Conservation (phyloP, 2,797 vertebrate genomes). For the Anomalospiza imberbis region DNA sequence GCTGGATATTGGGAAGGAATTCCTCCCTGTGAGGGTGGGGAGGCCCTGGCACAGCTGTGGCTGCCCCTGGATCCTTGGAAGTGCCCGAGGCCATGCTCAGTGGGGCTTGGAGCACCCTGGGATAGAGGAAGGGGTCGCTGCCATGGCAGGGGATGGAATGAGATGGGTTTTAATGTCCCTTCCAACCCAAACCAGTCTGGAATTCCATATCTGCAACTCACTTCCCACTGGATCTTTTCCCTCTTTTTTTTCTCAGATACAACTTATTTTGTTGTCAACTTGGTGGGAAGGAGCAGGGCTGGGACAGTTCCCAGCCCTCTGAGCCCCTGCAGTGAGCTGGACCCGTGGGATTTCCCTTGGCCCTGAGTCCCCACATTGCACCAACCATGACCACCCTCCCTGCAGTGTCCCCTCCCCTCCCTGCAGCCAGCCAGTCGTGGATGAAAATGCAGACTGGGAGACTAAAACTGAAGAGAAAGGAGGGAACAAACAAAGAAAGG, state of each 20-base stretch:
- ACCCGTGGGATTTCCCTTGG: background rate
- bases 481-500: background rate
- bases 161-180: background rate
- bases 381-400: background rate
- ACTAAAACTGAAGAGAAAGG: background rate
- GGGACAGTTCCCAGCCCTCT: background rate
- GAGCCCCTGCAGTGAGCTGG: background rate
- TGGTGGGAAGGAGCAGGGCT: background rate
- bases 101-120: fast-evolving
- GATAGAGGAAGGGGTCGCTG: fast-evolving
- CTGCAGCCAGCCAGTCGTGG: background rate
- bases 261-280: background rate
- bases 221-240: background rate
- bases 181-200: background rate
- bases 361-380: background rate
- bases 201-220: background rate
- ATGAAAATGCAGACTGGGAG: background rate
- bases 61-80: background rate
- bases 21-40: fast-evolving
- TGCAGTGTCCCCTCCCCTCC: background rate
- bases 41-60: background rate
- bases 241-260: background rate
- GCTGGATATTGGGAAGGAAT: background rate
- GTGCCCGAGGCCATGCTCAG: background rate
- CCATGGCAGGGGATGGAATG: fast-evolving